Evolutionary conservation across 1,140 invertebrate genomes (phyloP).

Genomic region (Heliconius congener): DNA sequence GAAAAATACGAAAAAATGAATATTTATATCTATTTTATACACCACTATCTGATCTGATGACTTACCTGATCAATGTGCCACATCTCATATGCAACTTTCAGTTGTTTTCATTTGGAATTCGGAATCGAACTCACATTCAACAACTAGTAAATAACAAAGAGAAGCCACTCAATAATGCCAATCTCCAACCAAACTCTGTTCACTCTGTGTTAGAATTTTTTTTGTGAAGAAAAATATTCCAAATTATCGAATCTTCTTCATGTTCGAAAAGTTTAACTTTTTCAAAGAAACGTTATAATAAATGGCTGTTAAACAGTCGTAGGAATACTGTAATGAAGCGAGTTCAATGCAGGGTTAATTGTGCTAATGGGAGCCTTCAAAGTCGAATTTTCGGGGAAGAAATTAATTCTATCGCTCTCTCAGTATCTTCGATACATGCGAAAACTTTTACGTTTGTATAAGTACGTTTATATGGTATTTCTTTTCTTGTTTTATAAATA

Average conservation of each 20-base stretch:
- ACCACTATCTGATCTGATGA: too few relatives aligned
- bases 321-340: slow-evolving; percentile 22
- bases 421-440: neutral
- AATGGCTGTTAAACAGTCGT: slow-evolving; percentile 30
- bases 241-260: slow-evolving; percentile 19
- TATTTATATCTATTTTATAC: too few relatives aligned
- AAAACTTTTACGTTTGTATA: slow-evolving; percentile 1
- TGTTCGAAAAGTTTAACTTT: slow-evolving; percentile 31
- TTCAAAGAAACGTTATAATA: slow-evolving; percentile 36
- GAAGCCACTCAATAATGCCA: too few relatives aligned
- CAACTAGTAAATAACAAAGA: too few relatives aligned
- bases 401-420: slow-evolving; percentile 23
- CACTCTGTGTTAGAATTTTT: too few relatives aligned
- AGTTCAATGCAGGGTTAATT: slow-evolving; percentile 28
- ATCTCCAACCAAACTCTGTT: too few relatives aligned
- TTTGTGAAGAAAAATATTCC: slow-evolving; percentile 18
- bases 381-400: slow-evolving; percentile 14
- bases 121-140: too few relatives aligned
- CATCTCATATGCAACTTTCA: too few relatives aligned
- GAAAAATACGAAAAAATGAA: too few relatives aligned
- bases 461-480: neutral
- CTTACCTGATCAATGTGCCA: too few relatives aligned
- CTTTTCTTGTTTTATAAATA: neutral
- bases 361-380: slow-evolving; percentile 17
- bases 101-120: too few relatives aligned